phyloP scores from a whole-genome alignment of 2,888 invertebrate species.

The Siphlonurus alternatus region DNA sequence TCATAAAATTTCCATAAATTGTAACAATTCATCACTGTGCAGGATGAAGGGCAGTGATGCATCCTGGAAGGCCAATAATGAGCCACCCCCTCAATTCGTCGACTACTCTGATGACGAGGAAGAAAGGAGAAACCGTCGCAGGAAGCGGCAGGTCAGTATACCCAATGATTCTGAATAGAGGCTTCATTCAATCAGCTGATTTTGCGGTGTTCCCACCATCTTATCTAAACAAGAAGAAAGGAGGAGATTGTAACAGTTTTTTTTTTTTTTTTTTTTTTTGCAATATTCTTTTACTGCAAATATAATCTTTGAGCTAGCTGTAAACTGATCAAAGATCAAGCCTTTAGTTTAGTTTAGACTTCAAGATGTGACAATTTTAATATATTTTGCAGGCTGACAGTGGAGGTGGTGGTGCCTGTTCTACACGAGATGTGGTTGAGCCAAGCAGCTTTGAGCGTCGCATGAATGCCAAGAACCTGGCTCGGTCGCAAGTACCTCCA shows the following conservation, averaged over 20 bases:
- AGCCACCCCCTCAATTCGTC: conserved; percentile 49
- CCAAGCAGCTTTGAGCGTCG: neutral
- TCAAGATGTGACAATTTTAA: too few relatives aligned
- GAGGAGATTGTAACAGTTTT: too few relatives aligned
- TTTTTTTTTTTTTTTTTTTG: neutral
- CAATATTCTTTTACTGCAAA: too few relatives aligned
- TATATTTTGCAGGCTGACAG: neutral
- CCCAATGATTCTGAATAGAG: neutral
- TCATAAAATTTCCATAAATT: too few relatives aligned
- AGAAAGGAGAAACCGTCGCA: conserved; percentile 33
- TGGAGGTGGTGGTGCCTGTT: neutral
- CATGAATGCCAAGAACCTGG: conserved; percentile 3
- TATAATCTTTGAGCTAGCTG: too few relatives aligned
- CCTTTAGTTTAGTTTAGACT: too few relatives aligned
- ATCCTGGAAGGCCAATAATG: conserved; percentile 68
- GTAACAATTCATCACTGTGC: too few relatives aligned
- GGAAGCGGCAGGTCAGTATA: neutral
- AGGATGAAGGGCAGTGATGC: conserved; percentile 77
- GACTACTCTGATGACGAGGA: conserved; percentile 86
- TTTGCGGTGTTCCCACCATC: too few relatives aligned
- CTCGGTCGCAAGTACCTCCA: neutral
- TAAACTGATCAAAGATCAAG: too few relatives aligned
- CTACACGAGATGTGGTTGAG: neutral
- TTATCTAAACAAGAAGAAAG: too few relatives aligned
- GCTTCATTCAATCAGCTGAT: neutral